Base-by-base conservation (phyloP, 2,797 vertebrate genomes). In the Merluccius polli region DNA sequence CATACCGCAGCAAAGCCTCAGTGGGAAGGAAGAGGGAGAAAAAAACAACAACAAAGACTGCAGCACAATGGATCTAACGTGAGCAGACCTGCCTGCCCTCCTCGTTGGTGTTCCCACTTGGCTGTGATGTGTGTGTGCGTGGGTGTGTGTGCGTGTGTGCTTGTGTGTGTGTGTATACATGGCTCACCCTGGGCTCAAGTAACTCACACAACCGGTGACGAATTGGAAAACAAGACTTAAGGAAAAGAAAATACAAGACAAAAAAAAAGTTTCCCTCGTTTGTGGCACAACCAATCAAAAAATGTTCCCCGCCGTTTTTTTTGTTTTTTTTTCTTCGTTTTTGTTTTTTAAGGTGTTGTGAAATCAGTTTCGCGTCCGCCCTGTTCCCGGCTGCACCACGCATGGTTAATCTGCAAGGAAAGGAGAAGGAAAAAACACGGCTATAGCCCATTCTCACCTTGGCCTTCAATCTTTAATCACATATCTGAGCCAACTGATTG, bases 321-420 rank as follows among this genome's bases (percentile, higher is more conserved):
- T 38, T 38, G 6, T 44, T 15, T 4, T 15, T 44, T 2, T 15
- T 13, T 44, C 41, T 44, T 44, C 16, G 4, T 44, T 44, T 44
- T 44, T n/a, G 15, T 84, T 13, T n/a, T 73, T 31, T 82, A 81
- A 87, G 78, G 79, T 81, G 83, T 87, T 80, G 79, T 87, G 87
- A 87, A 90, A 89, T 85, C 75, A 36, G 77, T 76, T 78, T 79
- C 75, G 77, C 70, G 75, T 59, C 75, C 70, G 33, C 76, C 82
- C 75, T 84, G 85, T 88, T 85, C 85, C 86, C 85, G 84, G 80
- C 76, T 76, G 36, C 80, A 41, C 80, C 80, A 52, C 78, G 77
- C 81, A 74, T 70, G 33, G 73, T 73, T 44, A 73, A 67, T 48
- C 68, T 80, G 73, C 82, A 78, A 80, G 69, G 52, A 10, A 10